These are phyloP conservation scores for Rhopalosiphum nymphaeae DNA, from an alignment of 2,888 invertebrate genomes.

Conservation along the genomic window DNA sequence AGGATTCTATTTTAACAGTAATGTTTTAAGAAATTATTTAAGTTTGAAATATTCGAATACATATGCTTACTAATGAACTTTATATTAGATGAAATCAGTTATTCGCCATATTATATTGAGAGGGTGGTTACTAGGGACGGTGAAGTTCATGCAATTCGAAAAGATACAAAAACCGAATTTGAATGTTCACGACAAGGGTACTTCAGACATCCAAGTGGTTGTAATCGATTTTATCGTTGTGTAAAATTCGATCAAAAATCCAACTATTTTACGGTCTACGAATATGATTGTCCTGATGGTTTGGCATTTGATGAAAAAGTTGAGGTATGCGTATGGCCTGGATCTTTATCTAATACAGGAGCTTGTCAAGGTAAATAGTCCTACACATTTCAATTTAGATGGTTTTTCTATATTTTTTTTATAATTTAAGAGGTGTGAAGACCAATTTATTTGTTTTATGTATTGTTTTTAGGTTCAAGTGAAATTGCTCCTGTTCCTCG, in stretches of 20 bases:
- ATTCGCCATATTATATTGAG: constrained; percentile 81
- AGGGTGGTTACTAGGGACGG: constrained; percentile 82
- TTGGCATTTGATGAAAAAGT: constrained; percentile 82
- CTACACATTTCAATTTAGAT: not conserved
- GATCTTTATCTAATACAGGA: constrained; percentile 78
- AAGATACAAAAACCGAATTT: constrained; percentile 82
- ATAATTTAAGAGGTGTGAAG: not conserved
- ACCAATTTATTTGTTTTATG: not conserved
- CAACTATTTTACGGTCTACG: constrained; percentile 83
- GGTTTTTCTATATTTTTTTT: not conserved
- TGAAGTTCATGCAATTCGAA: constrained; percentile 79
- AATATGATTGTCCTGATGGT: constrained; percentile 85
- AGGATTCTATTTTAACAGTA: constrained; percentile 61
- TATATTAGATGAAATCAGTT: constrained; percentile 74
- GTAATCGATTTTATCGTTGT: constrained; percentile 80
- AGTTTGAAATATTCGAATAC: not conserved
- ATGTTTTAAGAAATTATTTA: not conserved
- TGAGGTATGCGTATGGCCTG: constrained; percentile 87
- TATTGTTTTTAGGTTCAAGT: constrained; percentile 71
- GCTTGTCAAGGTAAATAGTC: constrained; percentile 76
- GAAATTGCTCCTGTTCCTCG: constrained; percentile 83
- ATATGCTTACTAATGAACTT: not conserved
- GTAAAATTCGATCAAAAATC: constrained; percentile 83
- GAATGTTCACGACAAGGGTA: constrained; percentile 83
- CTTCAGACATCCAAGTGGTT: constrained; percentile 69